Base-by-base conservation (phyloP, 1,140 invertebrate genomes). In the Temnothorax curvispinosus region DNA sequence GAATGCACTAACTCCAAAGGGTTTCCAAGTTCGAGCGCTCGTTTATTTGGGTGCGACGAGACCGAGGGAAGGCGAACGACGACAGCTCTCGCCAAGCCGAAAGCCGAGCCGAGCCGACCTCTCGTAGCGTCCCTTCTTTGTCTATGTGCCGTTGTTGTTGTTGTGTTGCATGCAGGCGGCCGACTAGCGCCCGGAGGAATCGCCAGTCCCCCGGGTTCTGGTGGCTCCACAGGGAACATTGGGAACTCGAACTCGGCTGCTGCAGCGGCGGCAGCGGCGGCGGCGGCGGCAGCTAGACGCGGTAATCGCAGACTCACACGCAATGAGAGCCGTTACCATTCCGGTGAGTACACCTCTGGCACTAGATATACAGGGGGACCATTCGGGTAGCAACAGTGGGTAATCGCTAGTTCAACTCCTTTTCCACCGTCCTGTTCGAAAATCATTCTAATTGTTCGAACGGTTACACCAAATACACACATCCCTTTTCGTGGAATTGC, bases 241-340 rank as follows among this genome's bases (percentile, higher is more conserved):
- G 96, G 96, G 76, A 94, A 92, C 80, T 91, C 94, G 52, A 95
- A 95, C 90, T 94, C 94, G 90, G 95, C 95, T 88, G 95, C 96
- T 77, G 56, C 58, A 21, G 54, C 71, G n/a, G 77, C 77, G 47
- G 77, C 74, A 32, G 74, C 80, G 69, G 77, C 69, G 7, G 80
- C 52, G 38, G 80, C 80, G 54, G 80, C 80, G 41, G 80, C 80
- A 85, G 96, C 97, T 92, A 96, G 98, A 92, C 96, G 98, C 93
- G 98, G 97, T 93, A 98, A 99, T 95, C 96, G 98, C 86, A 96
- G 98, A 92, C 97, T 99, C 78, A 99, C 98, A 88, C 96, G 98
- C 93, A 98, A 99, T 96, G 99, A 99, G 96, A 99, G 98, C 95
- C 96, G 99, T 91, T 99, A 99, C 95, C 99, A 99, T 96, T 99